A percentile compares a stretch with the other conserved stretches of the same genome.
Conservation (phyloP, 2,113 vertebrate genomes). For the Beaufortia kweichowensis region DNA sequence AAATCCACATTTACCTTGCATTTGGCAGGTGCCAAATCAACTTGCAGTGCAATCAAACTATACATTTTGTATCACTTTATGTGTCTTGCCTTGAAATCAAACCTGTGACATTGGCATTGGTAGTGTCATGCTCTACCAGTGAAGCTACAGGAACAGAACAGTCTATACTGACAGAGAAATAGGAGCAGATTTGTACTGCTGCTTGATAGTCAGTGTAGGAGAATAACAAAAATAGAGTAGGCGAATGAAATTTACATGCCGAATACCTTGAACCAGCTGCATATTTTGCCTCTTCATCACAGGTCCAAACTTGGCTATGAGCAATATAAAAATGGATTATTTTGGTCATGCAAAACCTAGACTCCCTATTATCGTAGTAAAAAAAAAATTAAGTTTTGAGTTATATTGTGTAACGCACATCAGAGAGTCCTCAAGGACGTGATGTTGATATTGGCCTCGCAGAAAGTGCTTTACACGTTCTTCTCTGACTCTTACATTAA, state of each 20-base stretch:
- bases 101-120: conserved; percentile 1
- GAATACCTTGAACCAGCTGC: conserved; percentile 2
- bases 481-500: conserved; percentile 35
- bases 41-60: not conserved
- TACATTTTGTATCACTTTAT: not conserved
- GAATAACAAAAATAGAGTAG: not conserved
- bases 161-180: not conserved
- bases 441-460: conserved; percentile 41
- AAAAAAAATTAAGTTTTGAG: not conserved
- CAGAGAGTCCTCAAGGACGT: conserved; percentile 44
- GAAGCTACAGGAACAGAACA: not conserved
- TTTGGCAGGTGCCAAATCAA: not conserved
- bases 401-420: conserved; percentile 23
- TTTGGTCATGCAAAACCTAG: not conserved
- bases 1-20: not conserved
- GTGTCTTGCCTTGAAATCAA: not conserved
- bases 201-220: not conserved
- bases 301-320: not conserved
- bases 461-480: conserved; percentile 14
- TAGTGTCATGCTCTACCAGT: not conserved
- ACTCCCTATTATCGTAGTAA: conserved; percentile 15
- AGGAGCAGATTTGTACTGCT: not conserved
- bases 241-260: not conserved
- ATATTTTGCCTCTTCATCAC: not conserved
- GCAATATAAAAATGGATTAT: conserved; percentile 24